A percentile compares a stretch with the other conserved stretches of the same genome.
phyloP scores from a whole-genome alignment of 2,888 invertebrate genomes.

The Acanthosoma haemorrhoidale region DNA sequence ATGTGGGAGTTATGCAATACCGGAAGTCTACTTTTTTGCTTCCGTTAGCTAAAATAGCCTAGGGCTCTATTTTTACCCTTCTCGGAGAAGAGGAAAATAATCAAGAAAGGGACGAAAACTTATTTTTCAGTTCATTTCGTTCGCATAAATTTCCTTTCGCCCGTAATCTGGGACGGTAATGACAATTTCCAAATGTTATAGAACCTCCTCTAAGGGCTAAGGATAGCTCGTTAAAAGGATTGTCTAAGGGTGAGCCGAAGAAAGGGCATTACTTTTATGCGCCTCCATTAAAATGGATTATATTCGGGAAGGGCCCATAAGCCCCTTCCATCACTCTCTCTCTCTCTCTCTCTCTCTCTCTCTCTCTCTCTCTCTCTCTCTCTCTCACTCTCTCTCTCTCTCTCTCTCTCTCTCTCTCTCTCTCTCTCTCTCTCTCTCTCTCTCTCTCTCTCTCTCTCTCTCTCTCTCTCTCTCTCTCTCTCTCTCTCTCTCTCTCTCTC shows the following conservation, averaged over 20 bases:
- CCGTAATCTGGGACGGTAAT: background rate
- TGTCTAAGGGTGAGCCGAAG: background rate
- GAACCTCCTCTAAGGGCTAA: no score
- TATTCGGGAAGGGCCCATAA: no score
- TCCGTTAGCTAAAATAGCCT: no score
- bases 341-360: background rate
- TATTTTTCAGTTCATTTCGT: constrained; percentile 3
- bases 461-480: background rate
- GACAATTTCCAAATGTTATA: constrained; percentile 1
- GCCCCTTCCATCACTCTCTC: no score
- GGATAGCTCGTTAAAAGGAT: background rate
- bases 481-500: background rate
- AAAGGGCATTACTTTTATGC: no score
- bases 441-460: background rate
- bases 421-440: background rate
- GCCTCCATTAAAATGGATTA: no score
- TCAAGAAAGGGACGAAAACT: no score
- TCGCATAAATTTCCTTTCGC: background rate
- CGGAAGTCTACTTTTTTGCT: no score
- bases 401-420: background rate
- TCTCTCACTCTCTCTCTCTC: background rate
- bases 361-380: background rate
- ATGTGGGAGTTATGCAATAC: no score
- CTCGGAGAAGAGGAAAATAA: no score
- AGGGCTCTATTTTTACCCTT: no score